Evolutionary conservation across 1,140 invertebrate species (phyloP), one percentile per base, ranked within the genome.

Genomic region (Nautilus pompilius): DNA sequence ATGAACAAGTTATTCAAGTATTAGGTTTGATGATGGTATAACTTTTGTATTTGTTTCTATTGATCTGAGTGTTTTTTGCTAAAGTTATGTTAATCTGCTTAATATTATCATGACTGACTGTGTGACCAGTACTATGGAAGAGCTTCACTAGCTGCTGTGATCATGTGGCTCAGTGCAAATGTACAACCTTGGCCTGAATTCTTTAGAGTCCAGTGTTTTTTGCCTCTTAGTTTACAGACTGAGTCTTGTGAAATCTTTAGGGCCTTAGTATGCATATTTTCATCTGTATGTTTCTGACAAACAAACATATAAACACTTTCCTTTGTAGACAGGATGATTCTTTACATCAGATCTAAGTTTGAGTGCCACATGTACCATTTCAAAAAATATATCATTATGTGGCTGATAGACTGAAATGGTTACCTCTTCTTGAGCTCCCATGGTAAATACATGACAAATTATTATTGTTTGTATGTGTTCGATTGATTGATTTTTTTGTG

Each of bases 91-190:
- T 51, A 6, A 34, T 4, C 34, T 54, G 32, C 26, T n/a, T 20
- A 22, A 63, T 26, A 6, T 1, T 22, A 17, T 26, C 5, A 45
- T 56, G 48, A 20, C 61, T 49, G 5, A 63, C 6, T 15, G 2
- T n/a, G 20, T 63, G 55, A 5, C 53, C 36, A 29, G 55, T 26
- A 10, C 32, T 32, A 26, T 63, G 54, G 33, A 58, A 57, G 2
- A 63, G 26, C 3, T 58, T n/a, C 5, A 63, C 61, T 5, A 63
- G 26, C 0, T 46, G 17, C 34, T 58, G 48, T 24, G 53, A 48
- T 22, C 61, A 2, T 15, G 53, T 58, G 3, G 36, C 55, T 20
- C 48, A 55, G 49, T 63, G 61, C 24, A 63, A 5, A 29, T n/a
- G 53, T 57, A 22, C n/a, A 26, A 6, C 10, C 61, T 32, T 29